Base-by-base conservation (phyloP, 1,140 invertebrate species). In the Brachionus rubens region DNA sequence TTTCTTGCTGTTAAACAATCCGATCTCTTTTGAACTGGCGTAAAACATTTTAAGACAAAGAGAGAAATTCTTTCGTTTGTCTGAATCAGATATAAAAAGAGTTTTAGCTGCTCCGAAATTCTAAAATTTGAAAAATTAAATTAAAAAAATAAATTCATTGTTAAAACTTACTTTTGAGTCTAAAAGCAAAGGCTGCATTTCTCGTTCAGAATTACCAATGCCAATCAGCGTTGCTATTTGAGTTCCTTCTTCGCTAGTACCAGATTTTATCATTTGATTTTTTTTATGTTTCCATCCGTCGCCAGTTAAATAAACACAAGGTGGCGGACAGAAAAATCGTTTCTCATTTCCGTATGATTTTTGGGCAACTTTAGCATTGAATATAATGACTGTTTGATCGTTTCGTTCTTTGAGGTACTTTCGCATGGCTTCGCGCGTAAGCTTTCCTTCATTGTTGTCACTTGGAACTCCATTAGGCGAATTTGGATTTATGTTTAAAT, bases 311-410 rank as follows among this genome's bases (percentile, higher is more conserved):
- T 99, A 99, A 79, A 99, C 97, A 84, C 96, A 99, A 0, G 97
- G 97, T 0, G 97, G 97, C 0, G 97, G 97, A 82, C 96, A 99
- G 86, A 99, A 99, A 86, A 99, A 99, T 86, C 96, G 88, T 85
- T 99, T 99, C 82, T 99, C 97, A 85, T 98, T 99, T 56, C 97
- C 97, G 84, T 99, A 99, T 0, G 96, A 98, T 82, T 99, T 99
- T 84, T 99, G 97, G 16, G 97, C 96, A 30, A 89, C 88, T 88
- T 99, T 99, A 5, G 97, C 97, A 86, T 99, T 96, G 56, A 98
- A 87, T 76, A 99, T 97, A 3, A 98, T 93, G 21, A 99, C 90
- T 3, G 95, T 90, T 90, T 97, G 94, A 83, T 98, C 95, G 78
- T 91, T 92, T 79, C 93, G 88, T 79, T 97, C 93, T 30, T 92